phyloP scores from a whole-genome alignment of 1,140 invertebrate genomes.

The Ridgeia piscesae region DNA sequence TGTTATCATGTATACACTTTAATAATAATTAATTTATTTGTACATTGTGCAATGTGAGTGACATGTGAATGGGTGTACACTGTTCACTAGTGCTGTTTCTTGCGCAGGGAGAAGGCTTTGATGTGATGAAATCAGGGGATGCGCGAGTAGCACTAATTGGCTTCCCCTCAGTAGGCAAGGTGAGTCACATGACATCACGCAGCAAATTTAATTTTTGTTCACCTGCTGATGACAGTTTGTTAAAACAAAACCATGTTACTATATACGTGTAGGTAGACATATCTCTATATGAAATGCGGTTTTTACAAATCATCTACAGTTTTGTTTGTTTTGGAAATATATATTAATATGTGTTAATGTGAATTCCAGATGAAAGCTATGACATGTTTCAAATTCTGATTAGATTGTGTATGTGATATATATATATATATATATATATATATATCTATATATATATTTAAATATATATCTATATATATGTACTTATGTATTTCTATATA shows the following conservation, averaged over 20 bases:
- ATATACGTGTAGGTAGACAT: neutral
- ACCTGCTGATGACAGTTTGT: no score
- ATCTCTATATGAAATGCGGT: neutral
- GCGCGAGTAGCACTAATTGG: conserved; percentile 97
- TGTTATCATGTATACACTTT: no score
- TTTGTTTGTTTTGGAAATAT: neutral
- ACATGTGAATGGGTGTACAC: neutral
- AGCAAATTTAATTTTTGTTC: no score
- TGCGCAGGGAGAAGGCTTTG: conserved; percentile 94
- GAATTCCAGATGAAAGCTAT: no score
- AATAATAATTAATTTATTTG: no score
- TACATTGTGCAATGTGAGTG: neutral
- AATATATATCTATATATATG: no score
- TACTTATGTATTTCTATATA: no score
- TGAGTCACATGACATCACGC: conserved; percentile 28
- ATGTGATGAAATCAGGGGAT: conserved; percentile 99
- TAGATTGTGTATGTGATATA: neutral
- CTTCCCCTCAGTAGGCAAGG: conserved; percentile 81
- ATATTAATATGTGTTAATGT: no score
- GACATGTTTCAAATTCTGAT: neutral
- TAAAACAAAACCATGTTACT: no score
- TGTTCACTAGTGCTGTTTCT: neutral
- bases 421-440: no score
- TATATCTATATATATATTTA: no score
- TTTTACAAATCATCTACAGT: neutral